Evolutionary conservation across 2,888 invertebrate species (phyloP).

Genomic region (Volucella zonaria): DNA sequence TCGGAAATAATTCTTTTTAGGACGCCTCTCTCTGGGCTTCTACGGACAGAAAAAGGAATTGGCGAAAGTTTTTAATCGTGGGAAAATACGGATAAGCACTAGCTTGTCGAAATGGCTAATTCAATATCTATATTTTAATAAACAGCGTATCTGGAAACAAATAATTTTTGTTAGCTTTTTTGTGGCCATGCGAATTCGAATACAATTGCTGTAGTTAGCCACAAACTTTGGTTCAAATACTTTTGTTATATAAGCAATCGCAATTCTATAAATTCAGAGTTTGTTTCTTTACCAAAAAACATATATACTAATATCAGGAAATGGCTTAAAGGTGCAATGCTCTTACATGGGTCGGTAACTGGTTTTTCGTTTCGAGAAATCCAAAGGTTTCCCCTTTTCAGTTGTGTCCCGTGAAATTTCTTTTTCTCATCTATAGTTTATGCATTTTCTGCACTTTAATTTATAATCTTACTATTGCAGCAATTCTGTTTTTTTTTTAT

Average conservation of each 20-base stretch:
- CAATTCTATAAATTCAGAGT: not conserved
- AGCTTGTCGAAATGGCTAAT: no score
- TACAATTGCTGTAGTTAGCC: no score
- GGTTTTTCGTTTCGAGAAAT: not conserved
- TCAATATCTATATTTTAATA: no score
- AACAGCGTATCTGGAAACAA: no score
- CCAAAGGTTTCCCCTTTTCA: conserved; percentile 23
- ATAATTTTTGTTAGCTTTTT: no score
- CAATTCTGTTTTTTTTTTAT: not conserved
- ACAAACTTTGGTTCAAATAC: no score
- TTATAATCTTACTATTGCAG: conserved; percentile 4
- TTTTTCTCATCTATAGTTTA: conserved; percentile 4
- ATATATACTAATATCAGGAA: not conserved
- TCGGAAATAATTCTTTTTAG: no score
- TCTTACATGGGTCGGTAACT: not conserved
- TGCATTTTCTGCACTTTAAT: conserved; percentile 1
- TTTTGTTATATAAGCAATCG: not conserved
- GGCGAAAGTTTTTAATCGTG: no score
- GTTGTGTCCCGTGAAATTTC: not conserved
- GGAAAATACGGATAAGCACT: no score
- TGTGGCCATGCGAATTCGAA: no score
- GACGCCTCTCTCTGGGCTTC: no score
- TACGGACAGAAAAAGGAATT: no score
- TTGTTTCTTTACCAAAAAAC: not conserved
- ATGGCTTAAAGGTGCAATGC: not conserved